Percentiles rank a stretch among this genome's conserved stretches.
phyloP scores from a whole-genome alignment of 2,797 vertebrate genomes.

The Sciurus carolinensis region DNA sequence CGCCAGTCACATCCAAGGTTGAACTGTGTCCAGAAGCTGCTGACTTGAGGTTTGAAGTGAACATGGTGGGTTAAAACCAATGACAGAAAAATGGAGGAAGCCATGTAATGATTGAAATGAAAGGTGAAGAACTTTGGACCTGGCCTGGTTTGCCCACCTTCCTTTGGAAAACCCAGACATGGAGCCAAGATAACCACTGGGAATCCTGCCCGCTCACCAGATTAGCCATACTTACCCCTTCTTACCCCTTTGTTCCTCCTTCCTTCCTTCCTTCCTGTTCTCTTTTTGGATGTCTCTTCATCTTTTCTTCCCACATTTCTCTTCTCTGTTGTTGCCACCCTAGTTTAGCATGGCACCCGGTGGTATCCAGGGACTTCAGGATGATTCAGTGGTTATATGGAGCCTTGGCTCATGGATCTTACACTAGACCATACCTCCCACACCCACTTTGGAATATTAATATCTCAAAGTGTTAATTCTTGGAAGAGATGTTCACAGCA shows the following conservation, averaged over 20 bases:
- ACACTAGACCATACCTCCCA: neutral
- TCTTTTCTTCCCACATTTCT: neutral
- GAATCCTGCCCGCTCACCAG: neutral
- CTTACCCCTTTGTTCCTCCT: neutral
- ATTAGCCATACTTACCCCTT: neutral
- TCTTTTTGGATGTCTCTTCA: neutral
- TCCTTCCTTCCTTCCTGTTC: neutral
- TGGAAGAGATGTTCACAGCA: neutral
- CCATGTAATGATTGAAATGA: neutral
- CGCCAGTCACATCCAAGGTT: neutral
- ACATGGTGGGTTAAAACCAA: neutral
- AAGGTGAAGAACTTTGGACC: neutral
- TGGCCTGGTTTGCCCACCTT: neutral
- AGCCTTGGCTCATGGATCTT: neutral
- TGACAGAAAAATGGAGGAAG: neutral
- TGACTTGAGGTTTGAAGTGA: slow-evolving; percentile 1
- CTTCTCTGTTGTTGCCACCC: neutral
- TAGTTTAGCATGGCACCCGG: neutral
- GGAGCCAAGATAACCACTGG: neutral
- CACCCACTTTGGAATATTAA: neutral
- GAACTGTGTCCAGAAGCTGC: neutral
- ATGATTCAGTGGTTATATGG: neutral
- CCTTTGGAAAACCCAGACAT: neutral
- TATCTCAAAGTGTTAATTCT: neutral
- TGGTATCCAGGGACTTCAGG: neutral